Evolutionary conservation across 2,888 invertebrate species (phyloP).

Genomic region (Platerodrilus igneus): DNA sequence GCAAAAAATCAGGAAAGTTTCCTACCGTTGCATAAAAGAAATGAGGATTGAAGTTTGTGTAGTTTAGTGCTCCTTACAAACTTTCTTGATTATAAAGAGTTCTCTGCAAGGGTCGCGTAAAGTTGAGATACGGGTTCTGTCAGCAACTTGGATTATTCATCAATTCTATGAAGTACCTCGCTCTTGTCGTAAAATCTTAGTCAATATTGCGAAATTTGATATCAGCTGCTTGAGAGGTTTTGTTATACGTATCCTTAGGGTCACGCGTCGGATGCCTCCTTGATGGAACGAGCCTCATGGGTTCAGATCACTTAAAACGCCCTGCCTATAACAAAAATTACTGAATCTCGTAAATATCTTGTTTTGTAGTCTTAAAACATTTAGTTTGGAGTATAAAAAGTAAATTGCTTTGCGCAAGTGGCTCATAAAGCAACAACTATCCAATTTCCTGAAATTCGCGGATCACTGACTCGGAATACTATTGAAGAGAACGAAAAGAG

Average conservation of each 20-base stretch:
- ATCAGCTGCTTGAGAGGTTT: slow-evolving; percentile 26
- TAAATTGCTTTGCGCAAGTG: slow-evolving; percentile 42
- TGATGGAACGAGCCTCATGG: slow-evolving; percentile 24
- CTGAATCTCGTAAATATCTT: slow-evolving; percentile 1
- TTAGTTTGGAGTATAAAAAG: slow-evolving; percentile 37
- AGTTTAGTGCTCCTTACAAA: slow-evolving; percentile 3
- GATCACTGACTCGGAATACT: slow-evolving; percentile 42
- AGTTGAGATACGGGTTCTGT: slow-evolving; percentile 20
- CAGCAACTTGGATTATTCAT: slow-evolving; percentile 28
- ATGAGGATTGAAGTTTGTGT: too few species aligned
- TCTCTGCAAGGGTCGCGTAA: slow-evolving; percentile 9
- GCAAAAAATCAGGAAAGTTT: too few species aligned
- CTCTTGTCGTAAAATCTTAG: slow-evolving; percentile 23
- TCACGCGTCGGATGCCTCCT: slow-evolving; percentile 25
- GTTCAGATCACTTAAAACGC: slow-evolving; percentile 20
- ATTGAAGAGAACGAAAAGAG: slow-evolving; percentile 30
- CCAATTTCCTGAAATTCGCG: slow-evolving; percentile 44
- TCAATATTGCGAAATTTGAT: slow-evolving; percentile 26
- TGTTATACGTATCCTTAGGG: slow-evolving; percentile 24
- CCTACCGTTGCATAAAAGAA: neutral
- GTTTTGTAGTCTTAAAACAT: slow-evolving; percentile 32
- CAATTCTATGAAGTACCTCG: slow-evolving; percentile 24
- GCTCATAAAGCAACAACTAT: slow-evolving; percentile 47
- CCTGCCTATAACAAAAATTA: slow-evolving; percentile 8
- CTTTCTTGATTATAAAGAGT: slow-evolving; percentile 12